Percentiles rank a stretch among this genome's conserved stretches.
These are phyloP conservation scores for Kryphioiulus occultus DNA, from an alignment of 2,888 invertebrate genomes.

Conservation along the genomic window DNA sequence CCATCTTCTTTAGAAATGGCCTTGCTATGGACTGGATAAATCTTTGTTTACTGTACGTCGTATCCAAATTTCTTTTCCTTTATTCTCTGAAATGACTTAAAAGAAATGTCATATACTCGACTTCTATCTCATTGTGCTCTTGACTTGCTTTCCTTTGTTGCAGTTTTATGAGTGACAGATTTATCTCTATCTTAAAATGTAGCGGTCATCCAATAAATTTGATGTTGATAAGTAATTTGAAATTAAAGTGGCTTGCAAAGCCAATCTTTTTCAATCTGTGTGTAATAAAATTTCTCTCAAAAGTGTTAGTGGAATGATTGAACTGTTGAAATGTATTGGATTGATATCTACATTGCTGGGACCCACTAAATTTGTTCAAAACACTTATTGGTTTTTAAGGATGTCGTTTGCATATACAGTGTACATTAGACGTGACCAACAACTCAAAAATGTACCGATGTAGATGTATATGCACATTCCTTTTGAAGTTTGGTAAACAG, in stretches of 20 bases:
- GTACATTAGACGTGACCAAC: too few relatives aligned
- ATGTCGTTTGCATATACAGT: too few relatives aligned
- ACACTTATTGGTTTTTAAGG: too few relatives aligned
- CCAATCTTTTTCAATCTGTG: background rate
- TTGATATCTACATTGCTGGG: too few relatives aligned
- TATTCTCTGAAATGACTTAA: background rate
- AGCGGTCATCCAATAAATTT: slow-evolving; percentile 4
- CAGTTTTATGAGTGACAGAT: background rate
- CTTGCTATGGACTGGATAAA: background rate
- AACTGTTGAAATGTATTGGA: background rate
- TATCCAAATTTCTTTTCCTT: background rate
- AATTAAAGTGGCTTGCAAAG: background rate
- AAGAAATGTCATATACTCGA: background rate
- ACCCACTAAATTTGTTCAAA: too few relatives aligned
- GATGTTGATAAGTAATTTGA: background rate
- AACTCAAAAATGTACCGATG: too few relatives aligned
- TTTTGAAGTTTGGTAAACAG: too few relatives aligned
- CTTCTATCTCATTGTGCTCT: background rate
- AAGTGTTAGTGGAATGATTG: background rate
- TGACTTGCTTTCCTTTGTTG: background rate
- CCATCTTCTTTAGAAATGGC: background rate
- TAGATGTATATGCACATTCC: too few relatives aligned
- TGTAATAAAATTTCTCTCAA: background rate
- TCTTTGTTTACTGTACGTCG: background rate
- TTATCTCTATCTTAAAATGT: background rate